Conservation (phyloP, 53 echinoderm and acorn worm genomes). For the Actinopyga echinites region DNA sequence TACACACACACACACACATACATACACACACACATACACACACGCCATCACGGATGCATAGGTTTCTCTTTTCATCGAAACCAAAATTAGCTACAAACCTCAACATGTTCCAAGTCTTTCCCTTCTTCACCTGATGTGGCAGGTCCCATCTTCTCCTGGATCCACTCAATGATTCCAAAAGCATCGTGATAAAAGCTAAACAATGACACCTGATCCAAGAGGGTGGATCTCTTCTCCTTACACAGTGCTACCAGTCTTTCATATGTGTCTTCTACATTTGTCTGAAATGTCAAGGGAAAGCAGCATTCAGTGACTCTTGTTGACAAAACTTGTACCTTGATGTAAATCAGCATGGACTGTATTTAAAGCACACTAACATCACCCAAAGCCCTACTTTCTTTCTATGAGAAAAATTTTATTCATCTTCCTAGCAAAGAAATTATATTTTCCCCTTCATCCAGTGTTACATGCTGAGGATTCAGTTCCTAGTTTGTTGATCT, state of each 20-base stretch:
- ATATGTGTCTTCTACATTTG: constrained; percentile 64
- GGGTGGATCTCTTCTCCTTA: constrained; percentile 46
- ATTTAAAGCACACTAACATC: no score
- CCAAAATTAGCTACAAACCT: constrained; percentile 40
- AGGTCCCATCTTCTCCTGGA: constrained; percentile 69
- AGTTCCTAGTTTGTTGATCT: no score
- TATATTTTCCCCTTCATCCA: no score
- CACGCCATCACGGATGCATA: no score
- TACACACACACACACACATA: no score
- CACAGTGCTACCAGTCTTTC: constrained; percentile 57
- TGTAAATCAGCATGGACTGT: neutral
- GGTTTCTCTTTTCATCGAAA: no score
- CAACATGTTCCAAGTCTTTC: constrained; percentile 92
- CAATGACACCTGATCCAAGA: constrained; percentile 63
- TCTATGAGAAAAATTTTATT: no score
- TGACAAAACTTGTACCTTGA: neutral
- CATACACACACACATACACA: no score
- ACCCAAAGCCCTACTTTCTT: no score
- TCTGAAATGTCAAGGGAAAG: constrained; percentile 25
- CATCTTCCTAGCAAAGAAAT: no score
- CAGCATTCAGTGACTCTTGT: neutral
- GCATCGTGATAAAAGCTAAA: constrained; percentile 79
- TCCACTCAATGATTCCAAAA: constrained; percentile 77
- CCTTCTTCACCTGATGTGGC: constrained; percentile 86
- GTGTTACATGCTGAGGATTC: no score